Evolutionary conservation across 2,888 invertebrate species (phyloP), one percentile per base, ranked within the genome.

Genomic region (Amblyjoppa proteus): DNA sequence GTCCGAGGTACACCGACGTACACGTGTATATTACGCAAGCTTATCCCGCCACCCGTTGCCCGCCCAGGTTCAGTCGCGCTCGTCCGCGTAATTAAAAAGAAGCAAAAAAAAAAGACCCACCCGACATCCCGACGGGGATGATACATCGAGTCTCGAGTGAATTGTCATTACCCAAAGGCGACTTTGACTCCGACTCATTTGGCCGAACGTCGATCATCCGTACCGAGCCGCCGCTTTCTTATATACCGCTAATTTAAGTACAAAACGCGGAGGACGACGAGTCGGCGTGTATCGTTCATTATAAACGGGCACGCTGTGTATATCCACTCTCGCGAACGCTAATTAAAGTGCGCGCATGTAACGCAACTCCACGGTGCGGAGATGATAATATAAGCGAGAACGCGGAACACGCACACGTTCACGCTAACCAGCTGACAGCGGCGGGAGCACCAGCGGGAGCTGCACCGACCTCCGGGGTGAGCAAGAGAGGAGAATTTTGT

Each of bases 401-500:
- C 77, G 80, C 71, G 56, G 78, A 84, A 25, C 66, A 64, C 87
- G 87, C 88, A 76, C 87, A 81, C 77, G 70, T n/a, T 73, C 51
- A 45, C 84, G 90, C 88, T 87, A 88, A 87, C 86, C 86, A 87
- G 87, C 88, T 85, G 87, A 88, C 88, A 85, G 83, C 68, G 38
- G n/a, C 13, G 58, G 70, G 34, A 34, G 64, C 64, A 61, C 70
- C 28, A 61, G 70, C 41, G 51, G 70, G 41, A 41, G 41, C 41
- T 41, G 41, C 41, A 1, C 41, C 41, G 41, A 41, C 2, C 41
- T 41, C 41, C 41, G 41, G 41, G 41, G 9, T n/a, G 49, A 83
- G 53, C 34, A 64, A 71, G 31, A 45, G 64, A 81, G 51, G 41
- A 61, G 75, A 38, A 34, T 53, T 78, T 45, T 16, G 20, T 56